Percentiles rank a stretch among this genome's conserved stretches.
Conservation (phyloP, 2,888 invertebrate genomes). For the Plutella xylostella region DNA sequence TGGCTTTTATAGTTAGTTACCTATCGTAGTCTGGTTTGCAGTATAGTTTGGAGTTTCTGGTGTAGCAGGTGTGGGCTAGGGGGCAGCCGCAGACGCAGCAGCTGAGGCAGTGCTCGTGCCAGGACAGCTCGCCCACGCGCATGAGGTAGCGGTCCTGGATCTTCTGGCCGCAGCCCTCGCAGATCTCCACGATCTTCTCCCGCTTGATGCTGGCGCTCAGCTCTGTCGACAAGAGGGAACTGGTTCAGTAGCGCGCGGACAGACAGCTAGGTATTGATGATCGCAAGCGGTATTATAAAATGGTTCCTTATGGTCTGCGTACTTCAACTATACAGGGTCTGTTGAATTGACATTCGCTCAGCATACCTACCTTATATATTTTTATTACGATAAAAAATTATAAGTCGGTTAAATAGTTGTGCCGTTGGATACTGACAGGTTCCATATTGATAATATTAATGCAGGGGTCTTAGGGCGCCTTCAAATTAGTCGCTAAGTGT, state of each 20-base stretch:
- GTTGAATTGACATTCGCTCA: too few species aligned
- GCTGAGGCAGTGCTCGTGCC: constrained; percentile 96
- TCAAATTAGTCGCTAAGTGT: too few species aligned
- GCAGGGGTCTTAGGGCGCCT: too few species aligned
- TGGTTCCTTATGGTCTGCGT: too few species aligned
- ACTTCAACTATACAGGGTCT: too few species aligned
- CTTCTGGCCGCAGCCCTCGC: constrained; percentile 94
- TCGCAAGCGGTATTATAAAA: too few species aligned
- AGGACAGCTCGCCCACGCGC: constrained; percentile 93
- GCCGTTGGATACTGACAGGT: too few species aligned
- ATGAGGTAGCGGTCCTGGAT: constrained; percentile 96
- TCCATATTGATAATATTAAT: too few species aligned
- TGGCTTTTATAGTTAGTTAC: constrained; percentile 55
- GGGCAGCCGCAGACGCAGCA: constrained; percentile 94
- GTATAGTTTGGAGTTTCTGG: constrained; percentile 92
- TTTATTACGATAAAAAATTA: too few species aligned
- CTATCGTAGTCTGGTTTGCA: constrained; percentile 98
- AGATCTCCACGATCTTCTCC: constrained; percentile 87
- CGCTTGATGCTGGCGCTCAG: constrained; percentile 74
- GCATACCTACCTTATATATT: too few species aligned
- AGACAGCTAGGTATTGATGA: too few species aligned
- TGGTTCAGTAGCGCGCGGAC: constrained; percentile 41
- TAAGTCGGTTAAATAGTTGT: too few species aligned
- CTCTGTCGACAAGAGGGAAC: constrained; percentile 36
- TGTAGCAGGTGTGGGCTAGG: constrained; percentile 94